Evolutionary conservation across 64 coral and sea anemone species (phyloP), one percentile per base, ranked within the genome.

Genomic region (Actinia equina): DNA sequence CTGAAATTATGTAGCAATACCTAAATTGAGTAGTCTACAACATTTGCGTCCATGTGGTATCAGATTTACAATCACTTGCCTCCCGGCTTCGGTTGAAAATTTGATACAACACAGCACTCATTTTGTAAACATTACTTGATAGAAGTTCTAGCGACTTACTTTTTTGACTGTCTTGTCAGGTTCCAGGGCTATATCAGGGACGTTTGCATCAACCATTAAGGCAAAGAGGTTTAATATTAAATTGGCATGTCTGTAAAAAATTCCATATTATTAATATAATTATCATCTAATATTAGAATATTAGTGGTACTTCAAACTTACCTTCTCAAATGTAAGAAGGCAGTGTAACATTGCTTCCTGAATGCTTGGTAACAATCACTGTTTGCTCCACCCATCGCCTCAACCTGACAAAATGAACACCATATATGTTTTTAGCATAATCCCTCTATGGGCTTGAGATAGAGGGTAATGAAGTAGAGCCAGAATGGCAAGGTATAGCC

Each of bases 101-200:
- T n/a, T n/a, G n/a, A n/a, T n/a, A n/a, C n/a, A n/a, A n/a, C n/a
- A n/a, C n/a, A n/a, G n/a, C n/a, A n/a, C n/a, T n/a, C n/a, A n/a
- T n/a, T n/a, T n/a, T n/a, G n/a, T n/a, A n/a, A n/a, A n/a, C n/a
- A n/a, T n/a, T n/a, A 25, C 12, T 22, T 71, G 65, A 26, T 13
- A 74, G 25, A 65, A 22, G 13, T 60, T 45, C 53, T 74, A 30
- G 23, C 27, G 1, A 74, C 69, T 89, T 86, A 99, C 97, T 82
- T 99, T 99, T 86, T 99, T 99, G 6, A 99, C 97, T 44, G 97
- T 99, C 82, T 99, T 99, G 88, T 99, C 97, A 58, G 97, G 97
- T 80, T 99, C 97, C 43, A 99, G 69, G 20, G 97, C 97, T 65
- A 99, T 99, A 51, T 99, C 97, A 65, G 97, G 97, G 78, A 99